A percentile compares a stretch with the other conserved stretches of the same genome.
Evolutionary conservation across 1,140 invertebrate species (phyloP).

Genomic region (Musca domestica): DNA sequence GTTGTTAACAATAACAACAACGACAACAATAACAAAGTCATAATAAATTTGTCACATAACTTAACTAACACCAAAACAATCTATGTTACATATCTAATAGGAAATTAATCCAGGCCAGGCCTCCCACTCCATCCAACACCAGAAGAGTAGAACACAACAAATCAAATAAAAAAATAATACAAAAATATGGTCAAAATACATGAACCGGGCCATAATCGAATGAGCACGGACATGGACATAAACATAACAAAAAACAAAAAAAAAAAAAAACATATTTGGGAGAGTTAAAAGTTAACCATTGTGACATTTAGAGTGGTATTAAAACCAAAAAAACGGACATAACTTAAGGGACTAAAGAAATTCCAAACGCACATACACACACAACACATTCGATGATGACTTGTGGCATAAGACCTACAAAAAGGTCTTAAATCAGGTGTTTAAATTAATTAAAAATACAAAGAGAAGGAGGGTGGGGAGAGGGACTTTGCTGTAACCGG

Average conservation of each 20-base stretch:
- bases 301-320: background rate
- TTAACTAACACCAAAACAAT: background rate
- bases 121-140: no score
- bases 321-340: background rate
- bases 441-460: conserved; percentile 18
- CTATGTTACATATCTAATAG: conserved; percentile 3
- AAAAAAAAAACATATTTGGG: no score
- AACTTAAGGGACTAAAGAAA: background rate
- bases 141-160: no score
- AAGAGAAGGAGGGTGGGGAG: no score
- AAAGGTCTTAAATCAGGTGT: conserved; percentile 8
- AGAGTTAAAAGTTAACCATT: no score
- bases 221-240: no score
- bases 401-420: no score
- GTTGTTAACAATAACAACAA: background rate
- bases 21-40: background rate
- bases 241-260: no score
- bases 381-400: background rate
- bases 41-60: conserved; percentile 15
- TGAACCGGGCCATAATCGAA: background rate
- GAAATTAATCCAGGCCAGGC: conserved; percentile 4
- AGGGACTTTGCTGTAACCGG: no score
- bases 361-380: background rate
- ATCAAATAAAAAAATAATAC: background rate
- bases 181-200: conserved; percentile 8